Evolutionary conservation across 2,888 invertebrate genomes (phyloP), one percentile per base, ranked within the genome.

Genomic region (Chaetoderma sp.): DNA sequence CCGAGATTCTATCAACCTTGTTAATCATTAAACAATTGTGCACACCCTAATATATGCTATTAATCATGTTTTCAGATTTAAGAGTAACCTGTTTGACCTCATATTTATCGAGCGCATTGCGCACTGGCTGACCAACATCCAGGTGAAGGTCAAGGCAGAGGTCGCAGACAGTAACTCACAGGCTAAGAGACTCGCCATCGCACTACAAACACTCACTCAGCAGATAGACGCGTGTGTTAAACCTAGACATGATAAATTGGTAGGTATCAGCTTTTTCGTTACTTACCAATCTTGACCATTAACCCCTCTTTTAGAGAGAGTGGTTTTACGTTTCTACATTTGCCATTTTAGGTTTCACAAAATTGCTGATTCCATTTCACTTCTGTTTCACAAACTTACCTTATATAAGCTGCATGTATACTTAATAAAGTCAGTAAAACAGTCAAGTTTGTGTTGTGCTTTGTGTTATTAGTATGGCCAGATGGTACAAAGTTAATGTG

Each of bases 91-190:
- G 83, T 78, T 83, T 70, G 86, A 86, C 72, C 75, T 86, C 62
- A 75, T 82, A 36, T 86, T 86, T 70, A 86, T 86, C 82, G 86
- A 86, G 78, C 82, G 79, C 71, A 78, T 86, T 13, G 81, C 83
- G 0, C 77, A 85, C 30, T 86, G 84, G 84, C 70, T 86, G 61
- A 86, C 84, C 25, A 85, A 86, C 72, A 83, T 84, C 0, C 86
- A 86, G 74, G 83, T 86, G 39, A 85, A 83, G 72, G 83, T 86
- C 28, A 86, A 86, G 67, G 78, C 80, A 4, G 84, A 85, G 70
- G 86, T 86, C 10, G 83, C 85, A 49, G 78, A 78, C 61, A 82
- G 83, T 71, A 86, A 86, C 77, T 73, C 73, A 0, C 82, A 83
- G 68, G 83, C 84, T 4, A 79, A 82, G 67, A 63, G 64, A n/a